Conservation (phyloP, 2,797 vertebrate species). For the Trachurus trachurus region DNA sequence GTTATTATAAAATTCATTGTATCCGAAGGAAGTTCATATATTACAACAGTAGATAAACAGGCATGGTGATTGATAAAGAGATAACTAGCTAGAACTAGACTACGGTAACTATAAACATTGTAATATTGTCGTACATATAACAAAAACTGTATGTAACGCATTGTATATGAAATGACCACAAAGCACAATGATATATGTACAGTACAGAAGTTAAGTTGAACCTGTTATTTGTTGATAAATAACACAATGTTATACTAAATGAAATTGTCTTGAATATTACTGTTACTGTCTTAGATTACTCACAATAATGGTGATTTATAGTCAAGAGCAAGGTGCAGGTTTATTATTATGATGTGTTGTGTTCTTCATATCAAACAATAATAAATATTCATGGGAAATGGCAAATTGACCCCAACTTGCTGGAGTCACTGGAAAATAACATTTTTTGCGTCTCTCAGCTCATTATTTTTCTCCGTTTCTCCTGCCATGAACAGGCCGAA, state of each 20-base stretch:
- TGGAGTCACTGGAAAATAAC: background rate
- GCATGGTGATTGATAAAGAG: background rate
- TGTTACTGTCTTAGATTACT: background rate
- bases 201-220: background rate
- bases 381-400: background rate
- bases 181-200: background rate
- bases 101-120: no score
- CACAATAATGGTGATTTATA: background rate
- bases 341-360: background rate
- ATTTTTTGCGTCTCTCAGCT: background rate
- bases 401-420: background rate
- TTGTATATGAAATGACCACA: no score
- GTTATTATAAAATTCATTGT: background rate
- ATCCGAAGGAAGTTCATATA: background rate
- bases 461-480: conserved; percentile 7
- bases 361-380: background rate
- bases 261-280: background rate
- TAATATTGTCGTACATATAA: no score
- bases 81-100: background rate
- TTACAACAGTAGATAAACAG: background rate
- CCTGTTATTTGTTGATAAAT: background rate
- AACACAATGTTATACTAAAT: background rate
- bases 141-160: no score
- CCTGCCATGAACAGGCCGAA: conserved; percentile 89
- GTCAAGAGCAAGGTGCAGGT: background rate